Base-by-base conservation (phyloP, 2,888 invertebrate species). In the Hirtodrosophila duncani region DNA sequence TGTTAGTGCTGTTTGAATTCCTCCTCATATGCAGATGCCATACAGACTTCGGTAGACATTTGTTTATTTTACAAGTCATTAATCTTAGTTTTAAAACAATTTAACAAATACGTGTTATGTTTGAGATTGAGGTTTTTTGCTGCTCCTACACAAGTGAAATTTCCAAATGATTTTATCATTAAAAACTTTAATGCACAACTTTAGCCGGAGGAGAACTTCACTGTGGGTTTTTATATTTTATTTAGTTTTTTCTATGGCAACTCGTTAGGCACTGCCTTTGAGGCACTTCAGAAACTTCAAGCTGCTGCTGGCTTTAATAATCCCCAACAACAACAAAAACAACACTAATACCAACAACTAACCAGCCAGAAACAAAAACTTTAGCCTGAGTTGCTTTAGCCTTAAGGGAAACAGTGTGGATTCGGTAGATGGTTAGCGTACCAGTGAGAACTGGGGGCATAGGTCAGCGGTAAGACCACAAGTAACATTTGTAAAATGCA, bases 401-500 rank as follows among this genome's bases (percentile, higher is more conserved):
- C n/a, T n/a, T n/a, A n/a, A n/a, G n/a, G n/a, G n/a, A n/a, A n/a
- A n/a, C n/a, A n/a, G n/a, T n/a, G n/a, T n/a, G n/a, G n/a, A n/a
- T n/a, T n/a, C n/a, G n/a, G n/a, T n/a, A n/a, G n/a, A n/a, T n/a
- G n/a, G n/a, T n/a, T n/a, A n/a, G n/a, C n/a, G n/a, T n/a, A n/a
- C n/a, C 43, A 37, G 37, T 49, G 18, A n/a, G 49, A 58, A 41
- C 46, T 51, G 30, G 41, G n/a, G 27, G 11, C n/a, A n/a, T 13
- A 2, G 30, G 53, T 17, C 27, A 63, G 74, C 74, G 64, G 63
- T 78, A 62, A 66, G 72, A 80, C 72, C 72, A 81, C 72, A 72
- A 72, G 81, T 78, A 78, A 81, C 81, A 72, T 72, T 72, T 80
- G 72, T 72, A 81, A 81, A 72, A 81, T 72, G 81, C 78, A 80